phyloP scores from a whole-genome alignment of 1,140 invertebrate genomes.

The Drosophila willistoni region DNA sequence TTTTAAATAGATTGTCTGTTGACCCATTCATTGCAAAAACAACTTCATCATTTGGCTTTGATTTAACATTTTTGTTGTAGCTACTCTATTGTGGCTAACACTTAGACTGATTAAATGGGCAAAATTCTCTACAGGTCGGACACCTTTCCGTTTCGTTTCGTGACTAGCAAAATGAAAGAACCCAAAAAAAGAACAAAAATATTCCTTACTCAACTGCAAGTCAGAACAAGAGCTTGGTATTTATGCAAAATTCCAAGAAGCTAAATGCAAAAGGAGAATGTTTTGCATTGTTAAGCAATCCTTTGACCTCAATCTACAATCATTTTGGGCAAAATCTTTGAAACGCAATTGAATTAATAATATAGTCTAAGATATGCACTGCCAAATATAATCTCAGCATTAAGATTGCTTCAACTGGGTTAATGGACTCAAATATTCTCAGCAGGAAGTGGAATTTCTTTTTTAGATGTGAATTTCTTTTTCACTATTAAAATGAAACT shows the following conservation, averaged over 20 bases:
- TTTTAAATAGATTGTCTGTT: constrained; percentile 42
- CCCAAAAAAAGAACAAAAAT: not conserved
- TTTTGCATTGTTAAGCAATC: not conserved
- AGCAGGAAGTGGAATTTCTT: too few relatives aligned
- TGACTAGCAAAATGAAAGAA: constrained; percentile 25
- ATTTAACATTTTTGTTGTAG: not conserved
- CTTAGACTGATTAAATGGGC: constrained; percentile 58
- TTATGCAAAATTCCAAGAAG: not conserved
- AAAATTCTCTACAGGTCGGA: constrained; percentile 45
- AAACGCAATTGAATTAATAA: not conserved
- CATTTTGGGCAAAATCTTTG: not conserved
- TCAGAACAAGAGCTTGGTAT: not conserved
- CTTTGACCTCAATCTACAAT: not conserved
- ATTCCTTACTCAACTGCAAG: not conserved
- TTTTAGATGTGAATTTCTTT: too few relatives aligned
- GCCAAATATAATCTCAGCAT: too few relatives aligned
- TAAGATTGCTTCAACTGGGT: too few relatives aligned
- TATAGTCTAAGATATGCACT: not conserved
- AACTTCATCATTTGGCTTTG: constrained; percentile 7
- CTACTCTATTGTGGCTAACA: constrained; percentile 27
- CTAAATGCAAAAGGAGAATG: not conserved
- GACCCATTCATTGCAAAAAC: constrained; percentile 9
- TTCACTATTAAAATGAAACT: too few relatives aligned
- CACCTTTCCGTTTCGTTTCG: constrained; percentile 42
- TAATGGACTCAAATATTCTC: too few relatives aligned